Evolutionary conservation across 1,140 invertebrate genomes (phyloP).

Genomic region (Stegodyphus dumicola): DNA sequence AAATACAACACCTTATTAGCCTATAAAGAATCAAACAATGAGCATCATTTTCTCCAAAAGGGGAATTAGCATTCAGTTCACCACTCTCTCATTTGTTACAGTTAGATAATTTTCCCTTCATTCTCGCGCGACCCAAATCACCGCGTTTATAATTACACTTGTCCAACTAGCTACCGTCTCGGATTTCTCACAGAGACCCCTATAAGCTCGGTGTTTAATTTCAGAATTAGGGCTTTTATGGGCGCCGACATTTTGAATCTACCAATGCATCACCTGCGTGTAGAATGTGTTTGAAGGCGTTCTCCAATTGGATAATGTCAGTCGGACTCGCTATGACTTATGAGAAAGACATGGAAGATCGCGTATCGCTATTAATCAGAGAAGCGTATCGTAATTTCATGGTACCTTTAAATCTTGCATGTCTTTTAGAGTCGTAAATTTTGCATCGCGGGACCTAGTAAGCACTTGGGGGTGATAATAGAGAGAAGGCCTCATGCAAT

Average conservation of each 20-base stretch:
- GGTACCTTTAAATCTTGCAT: slow-evolving; percentile 23
- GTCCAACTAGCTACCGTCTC: neutral
- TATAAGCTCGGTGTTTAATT: slow-evolving; percentile 30
- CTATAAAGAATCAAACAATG: no score
- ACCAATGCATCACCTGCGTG: slow-evolving; percentile 20
- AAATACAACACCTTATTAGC: no score
- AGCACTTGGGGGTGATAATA: neutral
- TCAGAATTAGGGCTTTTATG: slow-evolving; percentile 20
- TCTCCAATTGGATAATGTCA: neutral
- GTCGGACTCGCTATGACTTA: slow-evolving; percentile 30
- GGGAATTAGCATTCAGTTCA: no score
- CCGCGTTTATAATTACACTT: slow-evolving; percentile 33
- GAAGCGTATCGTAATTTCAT: slow-evolving; percentile 22
- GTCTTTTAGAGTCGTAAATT: slow-evolving; percentile 24
- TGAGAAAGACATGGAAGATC: neutral
- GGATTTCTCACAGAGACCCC: slow-evolving; percentile 22
- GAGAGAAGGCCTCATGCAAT: no score
- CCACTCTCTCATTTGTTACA: no score
- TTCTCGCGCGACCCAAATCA: neutral
- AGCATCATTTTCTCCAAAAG: no score
- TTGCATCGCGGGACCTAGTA: neutral
- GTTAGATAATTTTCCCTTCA: neutral
- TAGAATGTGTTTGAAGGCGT: neutral
- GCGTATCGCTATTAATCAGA: slow-evolving; percentile 37
- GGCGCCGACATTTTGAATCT: slow-evolving; percentile 2